Percentiles rank a stretch among this genome's conserved stretches.
Conservation (phyloP, 2,113 vertebrate genomes). For the Cheirogaleus medius region DNA sequence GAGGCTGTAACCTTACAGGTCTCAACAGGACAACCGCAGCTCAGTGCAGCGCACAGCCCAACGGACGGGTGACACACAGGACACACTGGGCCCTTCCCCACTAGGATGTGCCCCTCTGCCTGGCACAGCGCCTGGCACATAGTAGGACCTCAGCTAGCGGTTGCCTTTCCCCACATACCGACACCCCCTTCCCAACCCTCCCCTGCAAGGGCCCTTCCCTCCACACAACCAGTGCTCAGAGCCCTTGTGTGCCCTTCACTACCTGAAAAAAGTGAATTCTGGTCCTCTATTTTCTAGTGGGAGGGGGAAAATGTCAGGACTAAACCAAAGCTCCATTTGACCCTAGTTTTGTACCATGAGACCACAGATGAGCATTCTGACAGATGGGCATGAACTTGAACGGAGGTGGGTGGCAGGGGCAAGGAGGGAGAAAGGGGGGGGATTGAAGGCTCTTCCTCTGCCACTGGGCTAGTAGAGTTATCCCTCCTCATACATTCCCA, state of each 20-base stretch:
- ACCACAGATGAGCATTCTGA: not conserved
- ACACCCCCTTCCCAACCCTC: not conserved
- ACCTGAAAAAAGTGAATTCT: not conserved
- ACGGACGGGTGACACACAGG: too few species aligned
- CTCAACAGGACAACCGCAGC: not conserved
- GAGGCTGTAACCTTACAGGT: not conserved
- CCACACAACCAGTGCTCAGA: not conserved
- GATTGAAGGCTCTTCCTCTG: not conserved
- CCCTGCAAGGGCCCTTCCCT: not conserved
- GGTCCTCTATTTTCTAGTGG: not conserved
- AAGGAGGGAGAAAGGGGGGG: accelerated
- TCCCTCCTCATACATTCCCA: not conserved
- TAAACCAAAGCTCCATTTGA: not conserved
- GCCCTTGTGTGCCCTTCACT: not conserved
- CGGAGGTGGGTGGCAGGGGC: too few species aligned
- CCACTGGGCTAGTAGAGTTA: not conserved
- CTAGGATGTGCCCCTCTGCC: not conserved
- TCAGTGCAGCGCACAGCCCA: not conserved
- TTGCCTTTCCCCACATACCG: not conserved
- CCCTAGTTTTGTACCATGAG: not conserved
- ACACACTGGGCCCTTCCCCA: not conserved
- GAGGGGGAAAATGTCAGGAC: not conserved
- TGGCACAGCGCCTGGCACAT: too few species aligned
- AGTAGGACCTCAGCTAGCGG: not conserved
- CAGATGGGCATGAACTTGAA: not conserved